These are phyloP conservation scores for Halictus quadricinctus DNA, from an alignment of 2,888 invertebrate species.

Conservation along the genomic window DNA sequence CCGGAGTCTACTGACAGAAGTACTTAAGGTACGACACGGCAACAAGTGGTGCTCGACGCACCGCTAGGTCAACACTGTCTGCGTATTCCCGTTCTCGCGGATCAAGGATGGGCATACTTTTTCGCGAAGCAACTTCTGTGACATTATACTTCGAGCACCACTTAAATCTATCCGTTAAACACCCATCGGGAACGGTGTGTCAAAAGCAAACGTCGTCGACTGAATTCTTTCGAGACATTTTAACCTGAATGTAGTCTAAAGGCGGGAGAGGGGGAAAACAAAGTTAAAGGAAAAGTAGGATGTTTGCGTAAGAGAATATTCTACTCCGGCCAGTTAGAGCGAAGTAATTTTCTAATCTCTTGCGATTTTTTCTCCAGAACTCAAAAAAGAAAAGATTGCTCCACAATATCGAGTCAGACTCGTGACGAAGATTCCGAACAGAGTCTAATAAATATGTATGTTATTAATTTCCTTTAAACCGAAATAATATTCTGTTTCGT, in stretches of 20 bases:
- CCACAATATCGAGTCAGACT: too few relatives aligned
- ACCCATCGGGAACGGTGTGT: constrained; percentile 13
- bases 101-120: constrained; percentile 34
- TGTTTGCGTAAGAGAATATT: neutral
- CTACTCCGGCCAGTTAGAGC: neutral
- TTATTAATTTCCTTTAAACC: too few relatives aligned
- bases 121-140: constrained; percentile 43
- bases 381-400: too few relatives aligned
- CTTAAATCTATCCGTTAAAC: constrained; percentile 47
- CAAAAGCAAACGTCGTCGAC: constrained; percentile 43
- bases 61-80: constrained; percentile 59
- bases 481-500: too few relatives aligned
- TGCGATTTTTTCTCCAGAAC: too few relatives aligned
- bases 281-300: neutral
- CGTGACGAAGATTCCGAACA: too few relatives aligned
- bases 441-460: too few relatives aligned
- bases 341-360: too few relatives aligned
- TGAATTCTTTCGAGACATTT: constrained; percentile 15
- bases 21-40: constrained; percentile 70
- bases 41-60: constrained; percentile 78
- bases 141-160: constrained; percentile 55
- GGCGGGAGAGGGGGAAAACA: neutral
- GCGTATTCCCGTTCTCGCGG: constrained; percentile 51
- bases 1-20: constrained; percentile 70
- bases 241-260: constrained; percentile 17